These are phyloP conservation scores for Bubo blakistoni DNA, from an alignment of 2,113 vertebrate genomes.

Conservation along the genomic window DNA sequence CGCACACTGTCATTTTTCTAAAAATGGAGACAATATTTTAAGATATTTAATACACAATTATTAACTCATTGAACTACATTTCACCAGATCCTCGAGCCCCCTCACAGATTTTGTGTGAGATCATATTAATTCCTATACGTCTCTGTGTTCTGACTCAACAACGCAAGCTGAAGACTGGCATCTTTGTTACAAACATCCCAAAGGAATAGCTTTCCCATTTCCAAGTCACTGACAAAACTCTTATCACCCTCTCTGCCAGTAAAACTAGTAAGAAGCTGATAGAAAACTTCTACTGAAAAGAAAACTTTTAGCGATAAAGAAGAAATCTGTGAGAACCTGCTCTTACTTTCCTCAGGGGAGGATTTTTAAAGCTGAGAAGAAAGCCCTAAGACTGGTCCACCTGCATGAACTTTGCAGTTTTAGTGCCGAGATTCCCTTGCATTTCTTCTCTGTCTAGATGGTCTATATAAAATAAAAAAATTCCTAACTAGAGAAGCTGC, in stretches of 20 bases:
- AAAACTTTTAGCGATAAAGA: not conserved
- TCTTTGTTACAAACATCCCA: not conserved
- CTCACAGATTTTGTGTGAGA: not conserved
- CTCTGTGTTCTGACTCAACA: not conserved
- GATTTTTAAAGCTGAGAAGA: not conserved
- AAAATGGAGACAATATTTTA: not conserved
- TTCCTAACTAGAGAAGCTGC: not conserved
- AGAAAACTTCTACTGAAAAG: not conserved
- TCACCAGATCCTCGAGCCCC: not conserved
- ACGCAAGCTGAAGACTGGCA: not conserved
- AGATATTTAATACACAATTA: not conserved
- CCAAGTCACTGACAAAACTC: not conserved
- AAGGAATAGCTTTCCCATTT: not conserved
- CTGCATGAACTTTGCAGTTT: not conserved
- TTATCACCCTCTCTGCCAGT: not conserved
- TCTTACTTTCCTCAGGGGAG: not conserved
- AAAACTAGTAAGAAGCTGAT: not conserved
- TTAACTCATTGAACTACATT: not conserved
- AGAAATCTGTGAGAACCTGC: not conserved
- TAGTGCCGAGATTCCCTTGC: rapidly evolving
- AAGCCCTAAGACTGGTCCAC: not conserved
- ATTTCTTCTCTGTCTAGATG: not conserved
- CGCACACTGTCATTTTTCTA: not conserved
- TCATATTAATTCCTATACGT: not conserved
- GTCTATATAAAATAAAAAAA: not conserved